Percentiles rank a stretch among this genome's conserved stretches.
Evolutionary conservation across 1,140 invertebrate genomes (phyloP).

Genomic region (Drosophila kohkoa): DNA sequence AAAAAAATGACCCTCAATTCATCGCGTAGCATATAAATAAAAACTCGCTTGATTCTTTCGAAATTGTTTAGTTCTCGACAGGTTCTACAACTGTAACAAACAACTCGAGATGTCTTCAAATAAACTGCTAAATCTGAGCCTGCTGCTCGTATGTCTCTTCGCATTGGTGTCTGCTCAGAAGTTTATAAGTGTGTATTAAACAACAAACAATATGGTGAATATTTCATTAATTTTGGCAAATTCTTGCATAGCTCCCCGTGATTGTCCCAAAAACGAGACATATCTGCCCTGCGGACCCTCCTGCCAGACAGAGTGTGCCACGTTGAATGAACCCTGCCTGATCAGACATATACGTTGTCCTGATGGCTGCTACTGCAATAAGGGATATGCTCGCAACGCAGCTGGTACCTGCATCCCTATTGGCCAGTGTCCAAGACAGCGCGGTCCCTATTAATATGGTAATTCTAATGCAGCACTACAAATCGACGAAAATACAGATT

Average conservation of each 20-base stretch:
- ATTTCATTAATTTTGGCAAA: not conserved
- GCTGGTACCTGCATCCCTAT: slow-evolving; percentile 84
- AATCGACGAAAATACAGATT: not conserved
- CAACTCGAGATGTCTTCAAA: slow-evolving; percentile 33
- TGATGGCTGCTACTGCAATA: slow-evolving; percentile 85
- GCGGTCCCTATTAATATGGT: not conserved
- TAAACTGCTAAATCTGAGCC: slow-evolving; percentile 3
- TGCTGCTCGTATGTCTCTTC: slow-evolving; percentile 40
- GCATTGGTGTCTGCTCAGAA: slow-evolving; percentile 26
- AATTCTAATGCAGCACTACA: not conserved
- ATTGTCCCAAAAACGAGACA: slow-evolving; percentile 72
- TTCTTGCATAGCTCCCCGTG: slow-evolving; percentile 42
- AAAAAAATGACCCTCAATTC: not conserved
- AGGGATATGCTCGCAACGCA: slow-evolving; percentile 83
- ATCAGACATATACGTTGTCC: slow-evolving; percentile 85
- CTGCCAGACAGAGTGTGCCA: slow-evolving; percentile 86
- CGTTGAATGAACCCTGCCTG: slow-evolving; percentile 84
- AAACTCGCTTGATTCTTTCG: slow-evolving; percentile 15
- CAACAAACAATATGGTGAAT: not conserved
- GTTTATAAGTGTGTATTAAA: slow-evolving; percentile 45
- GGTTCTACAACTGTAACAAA: slow-evolving; percentile 15
- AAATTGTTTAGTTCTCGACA: slow-evolving; percentile 34
- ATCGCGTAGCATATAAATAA: slow-evolving; percentile 11
- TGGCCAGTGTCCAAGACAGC: slow-evolving; percentile 47
- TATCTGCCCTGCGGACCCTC: slow-evolving; percentile 85